Evolutionary conservation across 2,888 invertebrate species (phyloP).

Genomic region (Lasioglossum pauxillum): DNA sequence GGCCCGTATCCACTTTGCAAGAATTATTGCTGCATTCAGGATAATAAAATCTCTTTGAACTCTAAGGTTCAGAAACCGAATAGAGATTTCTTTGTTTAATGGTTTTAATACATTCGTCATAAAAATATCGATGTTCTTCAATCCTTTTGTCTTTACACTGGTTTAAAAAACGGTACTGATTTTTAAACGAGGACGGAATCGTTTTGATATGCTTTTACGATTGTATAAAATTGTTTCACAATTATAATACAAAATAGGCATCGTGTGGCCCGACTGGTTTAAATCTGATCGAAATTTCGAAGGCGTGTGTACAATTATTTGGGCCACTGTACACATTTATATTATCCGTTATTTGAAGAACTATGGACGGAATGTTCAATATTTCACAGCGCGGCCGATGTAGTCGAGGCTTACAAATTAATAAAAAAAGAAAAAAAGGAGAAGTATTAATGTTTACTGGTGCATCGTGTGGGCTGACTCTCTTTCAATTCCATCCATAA

Average conservation of each 20-base stretch:
- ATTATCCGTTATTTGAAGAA: not conserved
- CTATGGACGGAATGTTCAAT: not conserved
- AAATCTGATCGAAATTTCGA: not conserved
- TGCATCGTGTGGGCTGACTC: slow-evolving; percentile 10
- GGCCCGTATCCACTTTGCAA: too few species aligned
- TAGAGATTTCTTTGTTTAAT: not conserved
- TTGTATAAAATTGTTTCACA: too few species aligned
- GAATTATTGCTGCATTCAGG: not conserved
- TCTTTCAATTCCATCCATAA: slow-evolving; percentile 32
- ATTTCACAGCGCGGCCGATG: not conserved
- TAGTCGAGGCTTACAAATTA: not conserved
- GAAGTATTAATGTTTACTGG: not conserved
- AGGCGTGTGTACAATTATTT: not conserved
- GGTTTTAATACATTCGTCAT: not conserved
- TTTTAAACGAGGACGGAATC: too few species aligned
- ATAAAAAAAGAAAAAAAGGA: not conserved
- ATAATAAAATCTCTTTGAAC: not conserved
- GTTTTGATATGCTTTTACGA: too few species aligned
- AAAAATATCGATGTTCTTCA: not conserved
- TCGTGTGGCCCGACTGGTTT: not conserved
- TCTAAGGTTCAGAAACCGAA: not conserved
- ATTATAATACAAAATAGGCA: not conserved
- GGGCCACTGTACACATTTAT: not conserved
- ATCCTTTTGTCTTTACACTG: not conserved
- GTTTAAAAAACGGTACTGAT: too few species aligned